A percentile compares a stretch with the other conserved stretches of the same genome.
phyloP scores from a whole-genome alignment of 2,888 invertebrate species.

The Strigamia maritima region DNA sequence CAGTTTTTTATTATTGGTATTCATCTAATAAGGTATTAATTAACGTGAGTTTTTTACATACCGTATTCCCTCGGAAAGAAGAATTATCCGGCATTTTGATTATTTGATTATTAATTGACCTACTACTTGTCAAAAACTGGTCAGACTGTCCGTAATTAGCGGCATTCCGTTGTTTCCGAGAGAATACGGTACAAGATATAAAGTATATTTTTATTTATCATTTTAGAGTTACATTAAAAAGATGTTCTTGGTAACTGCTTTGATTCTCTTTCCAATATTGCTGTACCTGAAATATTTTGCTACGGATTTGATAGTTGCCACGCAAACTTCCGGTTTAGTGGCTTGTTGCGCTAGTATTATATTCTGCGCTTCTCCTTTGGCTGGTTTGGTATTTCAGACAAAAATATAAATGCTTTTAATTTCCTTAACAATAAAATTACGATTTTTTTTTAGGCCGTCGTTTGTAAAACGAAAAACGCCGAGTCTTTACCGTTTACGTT shows the following conservation, averaged over 20 bases:
- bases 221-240: not conserved
- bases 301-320: not conserved
- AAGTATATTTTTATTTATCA: not conserved
- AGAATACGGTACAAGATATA: too few species aligned
- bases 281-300: not conserved
- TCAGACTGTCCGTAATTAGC: too few species aligned
- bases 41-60: too few species aligned
- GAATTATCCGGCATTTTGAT: too few species aligned
- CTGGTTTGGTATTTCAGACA: not conserved
- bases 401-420: not conserved
- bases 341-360: not conserved
- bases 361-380: conserved; percentile 18
- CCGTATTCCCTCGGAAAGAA: too few species aligned
- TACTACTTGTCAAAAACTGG: too few species aligned
- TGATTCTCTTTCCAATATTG: not conserved
- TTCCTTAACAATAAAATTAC: not conserved
- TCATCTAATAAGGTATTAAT: conserved; percentile 3
- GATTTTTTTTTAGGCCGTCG: not conserved
- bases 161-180: too few species aligned
- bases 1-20: not conserved
- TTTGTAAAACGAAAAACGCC: not conserved
- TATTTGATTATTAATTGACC: too few species aligned
- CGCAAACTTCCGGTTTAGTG: not conserved
- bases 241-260: not conserved
- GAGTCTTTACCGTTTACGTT: conserved; percentile 2